A percentile compares a stretch with the other conserved stretches of the same genome.
Conservation (phyloP, 2,888 invertebrate genomes). For the Slavum lentiscoides region DNA sequence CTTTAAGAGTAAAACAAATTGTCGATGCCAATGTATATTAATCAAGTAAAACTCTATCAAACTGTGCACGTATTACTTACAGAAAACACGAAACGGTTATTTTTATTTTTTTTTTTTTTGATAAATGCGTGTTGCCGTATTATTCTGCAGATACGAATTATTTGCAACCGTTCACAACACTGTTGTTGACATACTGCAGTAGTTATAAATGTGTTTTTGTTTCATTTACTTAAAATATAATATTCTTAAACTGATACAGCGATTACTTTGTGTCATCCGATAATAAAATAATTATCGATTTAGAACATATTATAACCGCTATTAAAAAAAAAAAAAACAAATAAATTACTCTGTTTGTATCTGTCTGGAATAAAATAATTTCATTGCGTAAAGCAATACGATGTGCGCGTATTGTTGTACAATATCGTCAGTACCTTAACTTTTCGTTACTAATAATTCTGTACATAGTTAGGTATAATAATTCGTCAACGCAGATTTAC, state of each 20-base stretch:
- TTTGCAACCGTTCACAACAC: neutral
- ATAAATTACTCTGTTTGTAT: no score
- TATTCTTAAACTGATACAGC: neutral
- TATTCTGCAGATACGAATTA: neutral
- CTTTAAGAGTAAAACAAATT: neutral
- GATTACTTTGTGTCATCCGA: no score
- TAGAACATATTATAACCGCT: no score
- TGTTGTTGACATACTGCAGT: neutral
- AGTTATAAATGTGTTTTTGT: neutral
- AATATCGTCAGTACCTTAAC: no score
- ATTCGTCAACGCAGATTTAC: no score
- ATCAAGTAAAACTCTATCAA: neutral
- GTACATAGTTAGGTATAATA: no score
- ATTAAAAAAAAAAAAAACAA: no score
- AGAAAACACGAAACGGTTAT: neutral
- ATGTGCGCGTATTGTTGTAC: no score
- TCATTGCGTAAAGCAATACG: no score
- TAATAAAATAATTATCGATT: no score
- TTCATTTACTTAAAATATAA: neutral
- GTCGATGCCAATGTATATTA: conserved; percentile 3
- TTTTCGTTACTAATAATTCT: no score
- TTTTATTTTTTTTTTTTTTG: neutral
- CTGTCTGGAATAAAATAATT: no score
- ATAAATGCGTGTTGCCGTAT: neutral
- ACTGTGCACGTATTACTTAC: neutral